Percentiles rank a stretch among this genome's conserved stretches.
Evolutionary conservation across 2,113 vertebrate genomes (phyloP).

Genomic region (Laticauda laticaudata): DNA sequence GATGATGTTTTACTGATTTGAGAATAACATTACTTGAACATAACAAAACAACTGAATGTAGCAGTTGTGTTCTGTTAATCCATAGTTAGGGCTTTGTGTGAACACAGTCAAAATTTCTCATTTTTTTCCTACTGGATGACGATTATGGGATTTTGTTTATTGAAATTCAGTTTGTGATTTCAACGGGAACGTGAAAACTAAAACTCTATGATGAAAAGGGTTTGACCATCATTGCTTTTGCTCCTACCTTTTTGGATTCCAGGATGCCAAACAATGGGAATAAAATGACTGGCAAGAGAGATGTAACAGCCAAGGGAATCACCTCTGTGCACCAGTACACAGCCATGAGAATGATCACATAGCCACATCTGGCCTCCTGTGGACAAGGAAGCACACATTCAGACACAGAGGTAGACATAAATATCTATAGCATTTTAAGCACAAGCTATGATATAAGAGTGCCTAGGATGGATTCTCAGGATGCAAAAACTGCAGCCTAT

Average conservation of each 20-base stretch:
- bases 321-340: constrained; percentile 95
- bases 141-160: not conserved
- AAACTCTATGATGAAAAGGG: not conserved
- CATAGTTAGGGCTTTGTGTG: not conserved
- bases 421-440: not conserved
- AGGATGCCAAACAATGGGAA: constrained; percentile 91
- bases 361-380: constrained; percentile 88
- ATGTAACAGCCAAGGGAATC: constrained; percentile 87
- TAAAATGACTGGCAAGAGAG: constrained; percentile 86
- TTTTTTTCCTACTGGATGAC: not conserved
- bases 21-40: not conserved
- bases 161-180: not conserved
- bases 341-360: constrained; percentile 90
- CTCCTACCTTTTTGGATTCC: constrained; percentile 83
- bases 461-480: not conserved
- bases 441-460: not conserved
- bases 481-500: no score
- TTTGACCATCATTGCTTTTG: not conserved
- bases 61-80: not conserved
- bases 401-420: not conserved
- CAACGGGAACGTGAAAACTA: not conserved
- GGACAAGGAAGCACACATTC: constrained; percentile 17
- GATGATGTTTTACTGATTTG: not conserved
- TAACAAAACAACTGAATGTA: not conserved
- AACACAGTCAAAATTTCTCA: not conserved